These are phyloP conservation scores for Carassius carassius DNA, from an alignment of 2,113 vertebrate species.

Conservation along the genomic window DNA sequence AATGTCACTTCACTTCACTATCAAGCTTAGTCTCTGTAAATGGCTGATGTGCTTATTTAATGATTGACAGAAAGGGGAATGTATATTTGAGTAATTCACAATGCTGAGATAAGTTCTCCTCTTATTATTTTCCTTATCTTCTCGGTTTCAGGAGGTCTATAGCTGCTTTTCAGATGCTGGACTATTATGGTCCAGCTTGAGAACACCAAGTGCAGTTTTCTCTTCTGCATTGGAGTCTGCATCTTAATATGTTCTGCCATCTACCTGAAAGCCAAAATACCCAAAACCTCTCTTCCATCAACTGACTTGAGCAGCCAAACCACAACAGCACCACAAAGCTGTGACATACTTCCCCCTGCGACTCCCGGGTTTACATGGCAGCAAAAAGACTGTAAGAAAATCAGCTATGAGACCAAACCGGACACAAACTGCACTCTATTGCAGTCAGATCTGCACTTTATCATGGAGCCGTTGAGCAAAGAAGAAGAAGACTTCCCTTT, in stretches of 20 bases:
- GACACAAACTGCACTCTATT: slow-evolving; percentile 75
- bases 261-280: slow-evolving; percentile 67
- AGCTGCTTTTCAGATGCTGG: slow-evolving; percentile 51
- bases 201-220: slow-evolving; percentile 77
- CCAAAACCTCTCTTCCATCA: slow-evolving; percentile 26
- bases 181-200: slow-evolving; percentile 81
- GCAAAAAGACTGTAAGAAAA: slow-evolving; percentile 55
- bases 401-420: slow-evolving; percentile 54
- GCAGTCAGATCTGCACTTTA: slow-evolving; percentile 77
- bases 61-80: neutral
- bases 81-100: neutral
- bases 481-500: slow-evolving; percentile 86
- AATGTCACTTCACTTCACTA: too few species aligned
- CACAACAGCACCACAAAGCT: slow-evolving; percentile 67
- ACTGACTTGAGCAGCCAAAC: slow-evolving; percentile 41
- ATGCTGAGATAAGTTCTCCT: too few species aligned
- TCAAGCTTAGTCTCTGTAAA: too few species aligned
- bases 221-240: slow-evolving; percentile 76
- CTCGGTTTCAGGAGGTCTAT: slow-evolving; percentile 34
- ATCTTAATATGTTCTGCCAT: slow-evolving; percentile 73
- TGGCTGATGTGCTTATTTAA: neutral
- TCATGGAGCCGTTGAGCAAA: slow-evolving; percentile 81
- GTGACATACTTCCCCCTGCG: slow-evolving; percentile 75
- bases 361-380: slow-evolving; percentile 65
- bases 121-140: neutral